These are phyloP conservation scores for Leuciscus idus DNA, from an alignment of 2,113 vertebrate species.

Conservation along the genomic window DNA sequence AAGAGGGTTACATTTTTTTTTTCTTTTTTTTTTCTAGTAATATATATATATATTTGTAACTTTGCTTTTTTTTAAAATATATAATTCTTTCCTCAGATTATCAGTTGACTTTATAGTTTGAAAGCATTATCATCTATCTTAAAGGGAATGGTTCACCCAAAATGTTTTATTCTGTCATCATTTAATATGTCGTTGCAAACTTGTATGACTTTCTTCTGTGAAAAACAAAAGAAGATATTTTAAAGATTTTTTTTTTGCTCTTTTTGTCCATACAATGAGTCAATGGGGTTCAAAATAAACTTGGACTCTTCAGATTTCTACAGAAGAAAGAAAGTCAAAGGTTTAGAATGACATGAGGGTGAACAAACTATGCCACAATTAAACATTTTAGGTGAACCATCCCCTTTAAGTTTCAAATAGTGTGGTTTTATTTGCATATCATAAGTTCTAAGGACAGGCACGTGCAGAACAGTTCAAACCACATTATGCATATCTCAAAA, in stretches of 20 bases:
- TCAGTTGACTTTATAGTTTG: neutral
- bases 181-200: neutral
- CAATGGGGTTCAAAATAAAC: neutral
- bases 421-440: conserved; percentile 9
- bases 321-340: neutral
- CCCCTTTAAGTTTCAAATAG: neutral
- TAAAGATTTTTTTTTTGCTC: neutral
- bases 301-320: neutral
- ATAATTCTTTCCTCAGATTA: neutral
- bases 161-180: neutral
- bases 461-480: conserved; percentile 18
- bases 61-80: neutral
- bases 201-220: neutral
- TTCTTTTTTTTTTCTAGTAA: too few species aligned
- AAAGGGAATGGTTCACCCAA: neutral
- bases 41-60: too few species aligned
- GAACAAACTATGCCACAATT: neutral
- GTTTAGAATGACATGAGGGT: neutral
- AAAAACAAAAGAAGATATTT: too few species aligned
- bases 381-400: neutral
- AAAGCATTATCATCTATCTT: neutral
- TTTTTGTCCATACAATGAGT: neutral
- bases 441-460: conserved; percentile 29
- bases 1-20: too few species aligned
- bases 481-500: conserved; percentile 27